A percentile compares a stretch with the other conserved stretches of the same genome.
Evolutionary conservation across 2,797 vertebrate species (phyloP).

Genomic region (Mus minutoides): DNA sequence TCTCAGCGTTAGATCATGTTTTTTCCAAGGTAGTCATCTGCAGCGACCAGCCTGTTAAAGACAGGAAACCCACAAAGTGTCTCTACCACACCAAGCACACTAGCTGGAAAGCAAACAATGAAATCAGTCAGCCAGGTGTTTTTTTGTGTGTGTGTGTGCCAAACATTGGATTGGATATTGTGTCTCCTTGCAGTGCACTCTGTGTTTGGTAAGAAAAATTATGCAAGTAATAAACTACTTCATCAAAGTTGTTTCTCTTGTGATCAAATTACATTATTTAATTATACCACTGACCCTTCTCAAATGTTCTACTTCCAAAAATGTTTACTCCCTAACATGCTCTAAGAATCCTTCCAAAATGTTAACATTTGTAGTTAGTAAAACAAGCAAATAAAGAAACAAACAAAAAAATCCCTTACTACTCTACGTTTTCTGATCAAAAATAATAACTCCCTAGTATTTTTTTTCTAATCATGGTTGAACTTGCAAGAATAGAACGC

Average conservation of each 20-base stretch:
- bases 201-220: slow-evolving; percentile 29
- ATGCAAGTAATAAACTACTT: not conserved
- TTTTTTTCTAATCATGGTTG: slow-evolving; percentile 64
- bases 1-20: not conserved
- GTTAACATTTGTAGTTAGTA: not conserved
- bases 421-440: not conserved
- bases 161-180: not conserved
- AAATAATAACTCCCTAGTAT: slow-evolving; percentile 29
- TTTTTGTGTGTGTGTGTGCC: not conserved
- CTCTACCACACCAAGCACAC: slow-evolving; percentile 5
- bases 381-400: not conserved
- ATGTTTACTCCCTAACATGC: not conserved
- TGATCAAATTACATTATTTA: slow-evolving; percentile 1
- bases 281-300: not conserved
- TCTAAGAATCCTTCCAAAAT: not conserved
- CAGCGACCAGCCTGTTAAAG: not conserved
- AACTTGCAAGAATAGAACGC: slow-evolving; percentile 44
- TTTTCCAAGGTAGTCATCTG: not conserved
- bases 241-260: not conserved
- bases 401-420: not conserved
- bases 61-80: slow-evolving; percentile 13
- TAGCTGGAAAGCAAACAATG: slow-evolving; percentile 29
- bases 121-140: slow-evolving; percentile 21
- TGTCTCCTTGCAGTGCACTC: not conserved
- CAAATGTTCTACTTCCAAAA: slow-evolving; percentile 15